Conservation (phyloP, 2,888 invertebrate genomes). For the Clanis bilineata region DNA sequence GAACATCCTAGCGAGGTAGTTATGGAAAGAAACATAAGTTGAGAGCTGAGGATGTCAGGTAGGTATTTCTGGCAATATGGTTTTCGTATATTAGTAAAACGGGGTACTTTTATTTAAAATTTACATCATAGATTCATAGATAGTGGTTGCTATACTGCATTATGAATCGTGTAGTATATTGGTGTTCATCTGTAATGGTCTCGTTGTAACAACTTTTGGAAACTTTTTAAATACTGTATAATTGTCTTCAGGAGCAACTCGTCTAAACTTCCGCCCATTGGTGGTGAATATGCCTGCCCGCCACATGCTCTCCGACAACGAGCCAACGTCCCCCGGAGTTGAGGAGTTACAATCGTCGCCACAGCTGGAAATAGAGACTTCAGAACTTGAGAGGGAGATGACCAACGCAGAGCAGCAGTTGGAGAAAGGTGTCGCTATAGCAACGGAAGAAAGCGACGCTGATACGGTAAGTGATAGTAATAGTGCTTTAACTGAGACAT, state of each 20-base stretch:
- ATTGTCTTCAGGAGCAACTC: constrained; percentile 35
- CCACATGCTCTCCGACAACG: constrained; percentile 43
- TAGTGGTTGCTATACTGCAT: no score
- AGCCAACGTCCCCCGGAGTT: constrained; percentile 45
- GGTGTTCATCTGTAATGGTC: no score
- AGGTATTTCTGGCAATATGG: no score
- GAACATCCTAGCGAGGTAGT: no score
- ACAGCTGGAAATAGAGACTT: constrained; percentile 57
- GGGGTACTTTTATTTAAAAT: no score
- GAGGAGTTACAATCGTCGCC: constrained; percentile 69
- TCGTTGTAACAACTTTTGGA: no score
- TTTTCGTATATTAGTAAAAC: no score
- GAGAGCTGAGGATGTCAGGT: no score
- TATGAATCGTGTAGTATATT: no score
- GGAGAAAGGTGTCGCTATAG: constrained; percentile 62
- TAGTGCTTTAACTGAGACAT: neutral
- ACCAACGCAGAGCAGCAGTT: constrained; percentile 62
- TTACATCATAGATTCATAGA: no score
- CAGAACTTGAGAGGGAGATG: constrained; percentile 62
- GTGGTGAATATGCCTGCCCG: constrained; percentile 63
- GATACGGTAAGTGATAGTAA: constrained; percentile 62
- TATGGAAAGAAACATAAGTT: no score
- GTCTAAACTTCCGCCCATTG: constrained; percentile 59
- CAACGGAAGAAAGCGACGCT: constrained; percentile 71
- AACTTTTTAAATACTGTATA: no score